Percentiles rank a stretch among this genome's conserved stretches.
These are phyloP conservation scores for Sarcophaga caerulescens DNA, from an alignment of 2,888 invertebrate species.

Conservation along the genomic window DNA sequence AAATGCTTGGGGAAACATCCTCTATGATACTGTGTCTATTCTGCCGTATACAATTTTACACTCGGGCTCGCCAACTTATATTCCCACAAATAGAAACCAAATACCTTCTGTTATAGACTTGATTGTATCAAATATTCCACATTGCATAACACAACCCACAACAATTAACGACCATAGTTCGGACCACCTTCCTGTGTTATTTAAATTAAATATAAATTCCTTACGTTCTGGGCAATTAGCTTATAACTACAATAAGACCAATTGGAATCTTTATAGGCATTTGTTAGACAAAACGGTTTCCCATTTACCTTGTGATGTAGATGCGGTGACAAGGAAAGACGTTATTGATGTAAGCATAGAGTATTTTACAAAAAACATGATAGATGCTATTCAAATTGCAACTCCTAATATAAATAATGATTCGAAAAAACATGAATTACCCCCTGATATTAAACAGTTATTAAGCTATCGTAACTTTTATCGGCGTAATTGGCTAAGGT, in stretches of 20 bases:
- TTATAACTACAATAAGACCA: neutral
- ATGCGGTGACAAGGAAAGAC: neutral
- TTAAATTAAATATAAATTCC: constrained; percentile 14
- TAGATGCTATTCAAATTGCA: neutral
- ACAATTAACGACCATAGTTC: constrained; percentile 43
- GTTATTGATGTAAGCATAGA: neutral
- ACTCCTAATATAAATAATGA: neutral
- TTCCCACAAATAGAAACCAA: constrained; percentile 11
- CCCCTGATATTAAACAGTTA: neutral
- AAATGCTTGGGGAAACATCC: constrained; percentile 41
- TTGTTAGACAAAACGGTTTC: constrained; percentile 1
- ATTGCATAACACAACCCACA: constrained; percentile 23
- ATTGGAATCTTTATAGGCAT: constrained; percentile 1
- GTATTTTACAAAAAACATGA: neutral
- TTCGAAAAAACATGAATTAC: no score
- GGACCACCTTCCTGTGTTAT: constrained; percentile 47
- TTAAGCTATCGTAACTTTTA: neutral
- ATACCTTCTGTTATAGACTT: constrained; percentile 41
- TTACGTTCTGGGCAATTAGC: neutral
- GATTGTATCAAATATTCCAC: constrained; percentile 34
- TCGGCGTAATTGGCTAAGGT: constrained; percentile 1
- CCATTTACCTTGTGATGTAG: constrained; percentile 3
- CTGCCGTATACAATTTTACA: constrained; percentile 39
- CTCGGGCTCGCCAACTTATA: constrained; percentile 2
- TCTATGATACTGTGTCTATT: constrained; percentile 26